phyloP scores from a whole-genome alignment of 2,797 vertebrate species.

The Arrhamphus sclerolepis region DNA sequence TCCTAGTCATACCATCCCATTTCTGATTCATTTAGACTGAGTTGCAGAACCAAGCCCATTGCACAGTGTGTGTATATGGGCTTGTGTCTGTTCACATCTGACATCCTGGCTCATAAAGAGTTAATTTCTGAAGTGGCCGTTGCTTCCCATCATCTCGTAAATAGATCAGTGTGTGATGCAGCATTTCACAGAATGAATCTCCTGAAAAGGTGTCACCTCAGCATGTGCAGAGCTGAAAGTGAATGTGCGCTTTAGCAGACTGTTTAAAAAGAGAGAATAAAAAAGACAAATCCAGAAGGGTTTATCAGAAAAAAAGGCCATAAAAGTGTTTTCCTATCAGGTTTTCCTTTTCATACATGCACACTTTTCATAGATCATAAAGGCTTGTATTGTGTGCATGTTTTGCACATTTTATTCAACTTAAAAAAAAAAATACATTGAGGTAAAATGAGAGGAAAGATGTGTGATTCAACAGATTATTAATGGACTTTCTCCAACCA shows the following conservation, averaged over 20 bases:
- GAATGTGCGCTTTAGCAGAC: conserved; percentile 5
- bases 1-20: conserved; percentile 78
- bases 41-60: conserved; percentile 50
- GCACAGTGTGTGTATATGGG: conserved; percentile 34
- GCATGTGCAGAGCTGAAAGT: conserved; percentile 25
- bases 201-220: conserved; percentile 53
- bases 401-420: background rate
- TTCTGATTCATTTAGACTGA: conserved; percentile 75
- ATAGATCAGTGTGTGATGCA: conserved; percentile 68
- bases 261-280: conserved; percentile 3
- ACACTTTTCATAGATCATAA: no score
- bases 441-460: conserved; percentile 43
- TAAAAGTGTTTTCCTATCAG: no score
- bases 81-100: conserved; percentile 15
- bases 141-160: conserved; percentile 59
- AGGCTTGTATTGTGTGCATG: no score
- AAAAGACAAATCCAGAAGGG: no score
- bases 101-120: conserved; percentile 74
- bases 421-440: conserved; percentile 48
- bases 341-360: no score
- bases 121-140: conserved; percentile 80
- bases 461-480: conserved; percentile 60
- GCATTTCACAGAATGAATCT: conserved; percentile 66
- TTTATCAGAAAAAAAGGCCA: no score
- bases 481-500: conserved; percentile 72